These are phyloP conservation scores for Pomatorhinus ruficollis DNA, from an alignment of 2,113 vertebrate genomes.

Conservation along the genomic window DNA sequence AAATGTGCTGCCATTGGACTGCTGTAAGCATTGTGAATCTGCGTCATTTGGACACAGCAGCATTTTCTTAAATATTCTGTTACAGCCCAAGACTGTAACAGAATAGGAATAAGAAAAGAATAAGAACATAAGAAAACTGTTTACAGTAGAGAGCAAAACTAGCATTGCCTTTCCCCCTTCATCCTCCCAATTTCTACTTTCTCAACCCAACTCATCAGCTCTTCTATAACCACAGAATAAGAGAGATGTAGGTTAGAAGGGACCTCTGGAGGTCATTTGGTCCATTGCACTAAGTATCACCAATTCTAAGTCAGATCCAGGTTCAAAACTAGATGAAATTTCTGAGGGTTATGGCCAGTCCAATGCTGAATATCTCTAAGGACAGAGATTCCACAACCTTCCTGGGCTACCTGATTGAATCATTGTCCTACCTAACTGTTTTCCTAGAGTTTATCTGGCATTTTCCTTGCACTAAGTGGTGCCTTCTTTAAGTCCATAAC, in stretches of 20 bases:
- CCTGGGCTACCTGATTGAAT: neutral
- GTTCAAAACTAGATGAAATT: neutral
- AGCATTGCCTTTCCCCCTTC: neutral
- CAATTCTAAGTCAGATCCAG: neutral
- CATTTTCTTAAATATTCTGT: neutral
- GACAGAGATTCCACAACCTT: neutral
- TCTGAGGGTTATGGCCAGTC: neutral
- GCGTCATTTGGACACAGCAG: neutral
- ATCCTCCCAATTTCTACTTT: neutral
- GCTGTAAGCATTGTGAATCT: neutral
- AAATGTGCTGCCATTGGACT: neutral
- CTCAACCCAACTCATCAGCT: neutral
- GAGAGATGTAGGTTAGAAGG: neutral
- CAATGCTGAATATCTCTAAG: neutral
- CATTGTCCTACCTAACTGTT: neutral
- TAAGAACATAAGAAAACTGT: neutral
- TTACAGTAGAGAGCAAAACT: neutral
- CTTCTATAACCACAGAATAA: neutral
- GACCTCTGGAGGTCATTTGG: slow-evolving; percentile 27
- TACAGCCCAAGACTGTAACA: neutral
- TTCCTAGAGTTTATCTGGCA: neutral
- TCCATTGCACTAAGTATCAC: neutral
- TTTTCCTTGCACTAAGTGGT: neutral
- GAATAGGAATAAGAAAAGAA: neutral
- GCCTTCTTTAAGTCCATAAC: neutral